Base-by-base conservation (phyloP, 2,113 vertebrate genomes). In the Anthoscopus minutus region DNA sequence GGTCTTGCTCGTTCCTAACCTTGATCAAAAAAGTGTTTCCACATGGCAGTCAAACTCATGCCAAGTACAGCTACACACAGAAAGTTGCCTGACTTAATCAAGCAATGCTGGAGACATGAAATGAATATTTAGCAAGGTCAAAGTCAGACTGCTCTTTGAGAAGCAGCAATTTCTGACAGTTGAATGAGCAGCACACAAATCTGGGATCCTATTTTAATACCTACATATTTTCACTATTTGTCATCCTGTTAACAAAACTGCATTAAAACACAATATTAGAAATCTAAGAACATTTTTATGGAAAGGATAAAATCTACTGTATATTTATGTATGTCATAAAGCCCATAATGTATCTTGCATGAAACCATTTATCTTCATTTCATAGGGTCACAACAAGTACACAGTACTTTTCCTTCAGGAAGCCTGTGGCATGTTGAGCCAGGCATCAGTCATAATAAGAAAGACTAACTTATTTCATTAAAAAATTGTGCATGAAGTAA, bases 291-390 rank as follows among this genome's bases (percentile, higher is more conserved):
- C 80, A 51, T 86, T 92, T 96, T 96, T 89, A 97, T 92, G 92
- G 91, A 84, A 96, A 84, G 73, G 60, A 94, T 88, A 84, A 76
- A 92, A 61, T 94, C 94, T 92, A 67, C 86, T 94, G 86, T 95
- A 92, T 97, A 97, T 96, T 91, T 96, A 91, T 95, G 88, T 83
- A 86, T 86, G 76, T 66, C 95, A 96, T 96, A 97, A 97, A 97
- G 94, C 81, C 94, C 64, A 86, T 97, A 96, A 97, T 95, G 94
- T 91, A 97, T 96, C 92, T 96, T 96, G 91, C 86, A 92, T 91
- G 85, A 96, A 90, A 96, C 69, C 92, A 96, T 97, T 95, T 97
- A 89, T 97, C 97, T 97, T 97, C 89, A 97, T 97, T 97, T 95
- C 72, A 61, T 56, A 96, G 93, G 96, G 96, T 97, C 97, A 97